Evolutionary conservation across 2,113 vertebrate species (phyloP).

Genomic region (Anser cygnoides): DNA sequence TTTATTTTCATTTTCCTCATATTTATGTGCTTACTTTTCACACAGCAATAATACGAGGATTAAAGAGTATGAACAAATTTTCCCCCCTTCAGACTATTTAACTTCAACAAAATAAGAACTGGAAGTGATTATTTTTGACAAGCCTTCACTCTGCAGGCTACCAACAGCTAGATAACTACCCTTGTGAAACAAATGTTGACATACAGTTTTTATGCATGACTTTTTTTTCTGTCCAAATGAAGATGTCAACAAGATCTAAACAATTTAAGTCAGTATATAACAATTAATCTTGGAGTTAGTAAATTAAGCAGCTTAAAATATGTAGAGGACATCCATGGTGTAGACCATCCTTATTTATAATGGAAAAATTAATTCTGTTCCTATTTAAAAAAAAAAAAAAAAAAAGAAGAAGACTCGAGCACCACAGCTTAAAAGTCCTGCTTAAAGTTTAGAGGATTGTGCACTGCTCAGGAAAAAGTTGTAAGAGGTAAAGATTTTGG

Average conservation of each 20-base stretch:
- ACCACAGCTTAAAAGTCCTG: background rate
- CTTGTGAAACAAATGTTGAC: background rate
- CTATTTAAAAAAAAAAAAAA: background rate
- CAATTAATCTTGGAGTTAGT: background rate
- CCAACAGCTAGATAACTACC: background rate
- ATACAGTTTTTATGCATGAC: background rate
- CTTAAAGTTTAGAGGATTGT: background rate
- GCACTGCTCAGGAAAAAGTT: background rate
- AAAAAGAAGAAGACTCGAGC: background rate
- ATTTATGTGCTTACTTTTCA: slow-evolving; percentile 24
- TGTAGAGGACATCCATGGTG: background rate
- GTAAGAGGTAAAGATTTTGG: background rate
- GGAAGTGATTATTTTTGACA: slow-evolving; percentile 40
- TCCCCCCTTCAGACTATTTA: slow-evolving; percentile 1
- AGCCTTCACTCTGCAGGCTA: background rate
- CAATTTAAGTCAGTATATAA: background rate
- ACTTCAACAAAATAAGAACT: slow-evolving; percentile 12
- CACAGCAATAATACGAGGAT: background rate
- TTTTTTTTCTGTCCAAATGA: slow-evolving; percentile 18
- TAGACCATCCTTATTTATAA: background rate
- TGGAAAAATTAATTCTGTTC: background rate
- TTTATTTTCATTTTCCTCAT: slow-evolving; percentile 3
- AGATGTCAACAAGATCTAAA: slow-evolving; percentile 12
- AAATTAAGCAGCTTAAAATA: background rate
- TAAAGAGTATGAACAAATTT: background rate